A percentile compares a stretch with the other conserved stretches of the same genome.
Evolutionary conservation across 2,888 invertebrate genomes (phyloP).

Genomic region (Drosophila meridiana): DNA sequence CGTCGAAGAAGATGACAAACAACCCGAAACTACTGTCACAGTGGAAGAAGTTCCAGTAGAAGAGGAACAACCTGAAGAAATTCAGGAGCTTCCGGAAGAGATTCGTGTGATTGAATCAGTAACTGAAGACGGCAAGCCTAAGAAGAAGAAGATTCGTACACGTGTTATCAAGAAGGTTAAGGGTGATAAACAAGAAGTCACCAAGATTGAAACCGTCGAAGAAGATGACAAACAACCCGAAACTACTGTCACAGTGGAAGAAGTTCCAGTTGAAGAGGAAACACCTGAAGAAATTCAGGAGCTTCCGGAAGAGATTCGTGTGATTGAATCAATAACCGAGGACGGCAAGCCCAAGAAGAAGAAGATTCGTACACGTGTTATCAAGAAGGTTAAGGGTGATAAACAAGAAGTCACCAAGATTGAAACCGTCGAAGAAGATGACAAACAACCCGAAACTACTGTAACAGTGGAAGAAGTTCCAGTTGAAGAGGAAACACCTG

Average conservation of each 20-base stretch:
- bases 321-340: not conserved
- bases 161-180: conserved; percentile 7
- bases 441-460: conserved; percentile 3
- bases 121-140: not conserved
- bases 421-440: conserved; percentile 26
- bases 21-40: conserved; percentile 6
- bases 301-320: conserved; percentile 3
- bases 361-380: conserved; percentile 20
- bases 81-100: conserved; percentile 2
- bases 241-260: conserved; percentile 5
- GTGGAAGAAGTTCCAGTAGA: conserved; percentile 5
- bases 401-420: conserved; percentile 16
- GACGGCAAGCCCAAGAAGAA: conserved; percentile 7
- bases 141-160: conserved; percentile 9
- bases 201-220: conserved; percentile 5
- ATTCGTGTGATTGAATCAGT: conserved; percentile 6
- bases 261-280: not conserved
- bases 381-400: conserved; percentile 22
- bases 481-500: not conserved
- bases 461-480: conserved; percentile 8
- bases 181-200: conserved; percentile 2
- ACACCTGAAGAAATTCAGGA: not conserved
- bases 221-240: conserved; percentile 22
- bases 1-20: conserved; percentile 19
- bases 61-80: not conserved